Evolutionary conservation across 1,140 invertebrate genomes (phyloP), one percentile per base, ranked within the genome.

Genomic region (Drosophila busckii): DNA sequence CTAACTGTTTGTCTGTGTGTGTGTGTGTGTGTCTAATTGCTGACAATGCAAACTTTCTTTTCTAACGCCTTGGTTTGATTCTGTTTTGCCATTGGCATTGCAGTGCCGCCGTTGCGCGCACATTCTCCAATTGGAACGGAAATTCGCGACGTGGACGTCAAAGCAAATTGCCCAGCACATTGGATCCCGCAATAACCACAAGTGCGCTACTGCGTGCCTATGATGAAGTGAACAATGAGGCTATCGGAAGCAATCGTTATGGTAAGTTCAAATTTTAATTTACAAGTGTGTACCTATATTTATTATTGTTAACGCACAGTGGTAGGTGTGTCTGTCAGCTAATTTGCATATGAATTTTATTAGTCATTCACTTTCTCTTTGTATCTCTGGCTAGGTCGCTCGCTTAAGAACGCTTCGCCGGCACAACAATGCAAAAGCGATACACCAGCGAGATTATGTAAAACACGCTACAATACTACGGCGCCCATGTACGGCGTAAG

Each of bases 401-500:
- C 86, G 16, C 40, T 80, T 7, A 70, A 71, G 49, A 70, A 73
- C 38, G 53, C 67, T 15, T 26, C 78, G 26, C 88, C 67, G 53
- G 84, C 61, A 65, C 70, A 64, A 23, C 78, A 73, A 28, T 91
- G 90, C 53, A 89, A 89, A 16, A 91, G 91, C 54, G 75, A 83
- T 35, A 91, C 92, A 10, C 93, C 95, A 0, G 88, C 92, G 2
- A 89, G 95, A 41, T 89, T 97, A 8, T 97, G 96, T 78, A 93
- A 93, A 80, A 96, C 95, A 2, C 90, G 94, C 34, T 97, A 96
- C 88, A 97, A 97, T 87, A 97, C 95, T 2, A 97, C 95, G 20
- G 96, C 95, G 6, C 95, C 95, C 2, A 95, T 96, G 94, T 96
- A 96, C 86, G 96, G 96, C 3, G 94, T 97, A 13, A 96, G 94